phyloP scores from a whole-genome alignment of 2,797 vertebrate genomes.

The Siniperca undulata region DNA sequence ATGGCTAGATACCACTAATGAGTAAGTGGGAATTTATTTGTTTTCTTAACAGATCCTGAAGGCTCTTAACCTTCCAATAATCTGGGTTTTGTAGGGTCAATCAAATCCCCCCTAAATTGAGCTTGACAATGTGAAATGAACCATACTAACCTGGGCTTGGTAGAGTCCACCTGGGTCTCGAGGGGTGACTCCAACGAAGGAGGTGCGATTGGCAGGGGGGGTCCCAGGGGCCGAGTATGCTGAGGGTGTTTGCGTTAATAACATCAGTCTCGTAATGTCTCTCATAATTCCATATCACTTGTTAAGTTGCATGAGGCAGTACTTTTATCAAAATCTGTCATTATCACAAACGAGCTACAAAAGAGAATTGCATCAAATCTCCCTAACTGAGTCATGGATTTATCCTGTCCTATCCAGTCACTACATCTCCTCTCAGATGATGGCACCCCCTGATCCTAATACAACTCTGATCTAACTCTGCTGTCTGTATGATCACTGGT shows the following conservation, averaged over 20 bases:
- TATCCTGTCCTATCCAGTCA: constrained; percentile 81
- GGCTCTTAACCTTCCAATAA: background rate
- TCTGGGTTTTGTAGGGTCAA: background rate
- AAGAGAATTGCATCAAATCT: background rate
- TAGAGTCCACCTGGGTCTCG: constrained; percentile 95
- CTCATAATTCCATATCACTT: constrained; percentile 22
- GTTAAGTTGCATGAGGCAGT: constrained; percentile 7
- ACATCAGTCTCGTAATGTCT: constrained; percentile 44
- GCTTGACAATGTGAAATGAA: constrained; percentile 14
- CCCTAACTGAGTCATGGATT: background rate
- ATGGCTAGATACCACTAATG: background rate
- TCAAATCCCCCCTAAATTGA: background rate
- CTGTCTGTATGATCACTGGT: background rate
- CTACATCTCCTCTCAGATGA: constrained; percentile 95
- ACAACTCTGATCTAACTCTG: background rate
- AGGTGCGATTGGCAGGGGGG: constrained; percentile 94
- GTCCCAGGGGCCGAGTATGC: constrained; percentile 96
- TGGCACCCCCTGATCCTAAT: constrained; percentile 85
- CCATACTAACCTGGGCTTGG: constrained; percentile 87
- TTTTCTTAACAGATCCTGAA: background rate
- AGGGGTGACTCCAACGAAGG: constrained; percentile 95
- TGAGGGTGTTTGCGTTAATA: constrained; percentile 78
- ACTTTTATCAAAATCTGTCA: constrained; percentile 12
- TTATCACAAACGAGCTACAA: constrained; percentile 6
- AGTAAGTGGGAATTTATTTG: background rate